phyloP scores from a whole-genome alignment of 2,888 invertebrate genomes.

The Melinopterus prodromus region DNA sequence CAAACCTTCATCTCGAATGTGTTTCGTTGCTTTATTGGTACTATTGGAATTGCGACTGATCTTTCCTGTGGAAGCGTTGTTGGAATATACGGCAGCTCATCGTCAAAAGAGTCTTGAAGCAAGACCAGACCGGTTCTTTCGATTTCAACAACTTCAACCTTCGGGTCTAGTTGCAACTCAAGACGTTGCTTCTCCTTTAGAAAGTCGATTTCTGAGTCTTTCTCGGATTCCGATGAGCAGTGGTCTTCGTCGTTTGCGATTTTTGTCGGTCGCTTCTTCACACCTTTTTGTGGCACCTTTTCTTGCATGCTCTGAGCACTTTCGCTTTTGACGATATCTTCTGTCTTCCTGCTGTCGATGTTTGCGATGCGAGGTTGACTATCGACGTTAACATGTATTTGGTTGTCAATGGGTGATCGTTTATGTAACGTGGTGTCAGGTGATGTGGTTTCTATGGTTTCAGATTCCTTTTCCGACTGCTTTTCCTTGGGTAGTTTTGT shows the following conservation, averaged over 20 bases:
- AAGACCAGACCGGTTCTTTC: conserved; percentile 81
- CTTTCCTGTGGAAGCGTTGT: conserved; percentile 89
- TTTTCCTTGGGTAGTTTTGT: conserved; percentile 58
- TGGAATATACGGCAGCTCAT: conserved; percentile 86
- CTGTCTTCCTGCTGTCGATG: neutral
- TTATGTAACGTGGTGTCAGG: neutral
- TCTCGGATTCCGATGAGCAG: conserved; percentile 76
- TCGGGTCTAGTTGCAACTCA: conserved; percentile 47
- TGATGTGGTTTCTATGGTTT: conserved; percentile 10
- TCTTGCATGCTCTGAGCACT: conserved; percentile 14
- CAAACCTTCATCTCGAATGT: conserved; percentile 71
- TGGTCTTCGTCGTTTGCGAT: conserved; percentile 60
- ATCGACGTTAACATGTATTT: neutral
- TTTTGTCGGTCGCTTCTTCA: conserved; percentile 28
- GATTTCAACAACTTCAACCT: conserved; percentile 69
- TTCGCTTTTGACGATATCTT: conserved; percentile 9
- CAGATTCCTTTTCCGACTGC: conserved; percentile 24
- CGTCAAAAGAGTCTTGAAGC: conserved; percentile 84
- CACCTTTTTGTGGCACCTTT: neutral
- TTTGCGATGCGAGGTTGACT: neutral
- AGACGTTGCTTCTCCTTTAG: conserved; percentile 55
- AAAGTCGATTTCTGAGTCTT: conserved; percentile 69
- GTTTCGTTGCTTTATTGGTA: conserved; percentile 78
- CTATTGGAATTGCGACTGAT: conserved; percentile 80
- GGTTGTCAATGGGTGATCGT: conserved; percentile 4